phyloP scores from a whole-genome alignment of 2,888 invertebrate genomes.

The Eupithecia centaureata region DNA sequence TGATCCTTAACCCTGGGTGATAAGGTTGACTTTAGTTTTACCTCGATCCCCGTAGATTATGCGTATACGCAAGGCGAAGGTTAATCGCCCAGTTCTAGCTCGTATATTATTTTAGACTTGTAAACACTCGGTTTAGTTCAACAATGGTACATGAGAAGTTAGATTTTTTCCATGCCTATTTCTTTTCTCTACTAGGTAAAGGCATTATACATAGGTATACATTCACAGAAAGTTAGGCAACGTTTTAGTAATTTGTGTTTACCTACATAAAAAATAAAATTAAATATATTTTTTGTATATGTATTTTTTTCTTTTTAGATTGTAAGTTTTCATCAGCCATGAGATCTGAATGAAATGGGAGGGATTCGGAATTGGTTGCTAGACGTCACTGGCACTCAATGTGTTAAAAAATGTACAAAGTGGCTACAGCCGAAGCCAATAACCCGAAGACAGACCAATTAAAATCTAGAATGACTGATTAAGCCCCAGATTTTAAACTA shows the following conservation, averaged over 20 bases:
- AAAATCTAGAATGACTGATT: slow-evolving; percentile 4
- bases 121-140: slow-evolving; percentile 42
- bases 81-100: slow-evolving; percentile 48
- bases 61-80: slow-evolving; percentile 56
- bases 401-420: neutral
- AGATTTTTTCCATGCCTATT: too few relatives aligned
- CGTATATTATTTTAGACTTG: slow-evolving; percentile 43
- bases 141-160: slow-evolving; percentile 37
- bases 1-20: slow-evolving; percentile 25
- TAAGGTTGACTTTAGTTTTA: slow-evolving; percentile 40
- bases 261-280: too few relatives aligned
- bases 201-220: too few relatives aligned
- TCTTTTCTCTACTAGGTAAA: too few relatives aligned
- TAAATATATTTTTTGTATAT: too few relatives aligned
- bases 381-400: too few relatives aligned
- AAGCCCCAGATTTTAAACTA: slow-evolving; percentile 18
- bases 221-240: too few relatives aligned
- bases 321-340: too few relatives aligned
- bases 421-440: neutral
- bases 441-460: slow-evolving; percentile 6
- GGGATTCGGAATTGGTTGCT: too few relatives aligned
- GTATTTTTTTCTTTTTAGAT: too few relatives aligned
- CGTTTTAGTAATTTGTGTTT: too few relatives aligned
- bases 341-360: too few relatives aligned
- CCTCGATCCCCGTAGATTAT: slow-evolving; percentile 43